Percentiles rank a stretch among this genome's conserved stretches.
Conservation (phyloP, 1,140 invertebrate genomes). For the Bemisia tabaci region DNA sequence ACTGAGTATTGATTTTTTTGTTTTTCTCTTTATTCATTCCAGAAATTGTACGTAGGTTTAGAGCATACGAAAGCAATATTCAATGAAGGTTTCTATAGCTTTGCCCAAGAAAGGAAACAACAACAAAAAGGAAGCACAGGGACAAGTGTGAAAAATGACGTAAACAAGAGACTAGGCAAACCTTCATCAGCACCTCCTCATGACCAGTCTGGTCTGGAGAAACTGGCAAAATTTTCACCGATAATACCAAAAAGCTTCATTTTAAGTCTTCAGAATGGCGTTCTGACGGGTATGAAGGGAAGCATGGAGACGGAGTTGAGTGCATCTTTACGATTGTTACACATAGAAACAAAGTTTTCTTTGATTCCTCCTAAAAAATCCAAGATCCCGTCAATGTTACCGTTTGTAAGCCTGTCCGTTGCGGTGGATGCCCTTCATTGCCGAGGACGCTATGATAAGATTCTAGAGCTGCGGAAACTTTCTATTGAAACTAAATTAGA, state of each 20-base stretch:
- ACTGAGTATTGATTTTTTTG: too few relatives aligned
- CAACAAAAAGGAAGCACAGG: constrained; percentile 6
- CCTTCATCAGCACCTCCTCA: constrained; percentile 4
- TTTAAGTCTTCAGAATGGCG: constrained; percentile 51
- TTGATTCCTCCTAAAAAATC: neutral
- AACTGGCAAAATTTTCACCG: constrained; percentile 30
- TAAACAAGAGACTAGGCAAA: neutral
- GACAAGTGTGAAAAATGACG: constrained; percentile 9
- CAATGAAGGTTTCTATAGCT: constrained; percentile 48
- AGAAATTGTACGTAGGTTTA: constrained; percentile 59
- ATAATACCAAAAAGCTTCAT: constrained; percentile 55
- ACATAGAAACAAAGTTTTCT: constrained; percentile 15
- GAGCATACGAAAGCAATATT: constrained; percentile 49
- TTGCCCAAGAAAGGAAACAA: constrained; percentile 33
- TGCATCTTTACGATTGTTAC: constrained; percentile 34
- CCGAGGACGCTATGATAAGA: constrained; percentile 40
- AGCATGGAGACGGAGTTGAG: constrained; percentile 16
- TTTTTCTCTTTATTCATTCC: too few relatives aligned
- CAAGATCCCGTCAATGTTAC: neutral
- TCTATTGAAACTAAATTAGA: constrained; percentile 62
- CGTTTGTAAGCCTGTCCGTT: constrained; percentile 2
- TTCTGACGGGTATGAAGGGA: constrained; percentile 44
- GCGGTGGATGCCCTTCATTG: constrained; percentile 42
- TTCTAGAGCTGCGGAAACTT: constrained; percentile 48
- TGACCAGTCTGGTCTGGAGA: constrained; percentile 7